Base-by-base conservation (phyloP, 2,888 invertebrate species). In the Kryphioiulus occultus region DNA sequence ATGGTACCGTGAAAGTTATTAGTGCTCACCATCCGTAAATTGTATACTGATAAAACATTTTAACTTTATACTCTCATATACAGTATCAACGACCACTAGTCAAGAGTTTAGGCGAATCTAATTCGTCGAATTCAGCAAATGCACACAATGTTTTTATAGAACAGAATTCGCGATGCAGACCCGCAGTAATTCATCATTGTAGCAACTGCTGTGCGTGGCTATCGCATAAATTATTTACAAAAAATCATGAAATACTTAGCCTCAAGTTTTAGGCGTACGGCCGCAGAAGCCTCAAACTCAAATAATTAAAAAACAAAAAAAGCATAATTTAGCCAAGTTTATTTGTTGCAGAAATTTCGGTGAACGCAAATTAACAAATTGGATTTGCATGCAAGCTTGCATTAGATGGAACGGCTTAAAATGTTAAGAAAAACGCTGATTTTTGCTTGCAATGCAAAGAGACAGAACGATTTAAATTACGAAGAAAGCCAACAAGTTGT, bases 281-380 rank as follows among this genome's bases (percentile, higher is more conserved):
- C 68, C 26, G 68, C 68, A 59, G 1, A 12, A 59, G 39, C 39
- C 39, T 3, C 39, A 39, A 39, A 39, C 26, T 26, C 26, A 68
- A 68, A 68, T 26, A 68, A 68, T 68, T 68, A 68, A 22, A 68
- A 68, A 22, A 19, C 9, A 68, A 68, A 0, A 68, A 68, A 68
- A 68, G 19, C 26, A 68, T 68, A 26, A 68, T 68, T 68, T 68
- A 68, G 26, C 4, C 26, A 26, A 7, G 68, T 26, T 26, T 26
- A 68, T 68, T 68, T 68, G 22, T 7, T 68, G 68, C 68, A n/a
- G 68, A 26, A 68, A 68, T 26, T 68, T 68, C 68, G 68, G 68
- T 22, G 19, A n/a, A 12, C 68, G 1, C 26, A 68, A 68, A 68
- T 26, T 68, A 26, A 5, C 12, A 26, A 68, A 68, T 68, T 68